Evolutionary conservation across 2,797 vertebrate genomes (phyloP).

Genomic region (Channallabes apus): DNA sequence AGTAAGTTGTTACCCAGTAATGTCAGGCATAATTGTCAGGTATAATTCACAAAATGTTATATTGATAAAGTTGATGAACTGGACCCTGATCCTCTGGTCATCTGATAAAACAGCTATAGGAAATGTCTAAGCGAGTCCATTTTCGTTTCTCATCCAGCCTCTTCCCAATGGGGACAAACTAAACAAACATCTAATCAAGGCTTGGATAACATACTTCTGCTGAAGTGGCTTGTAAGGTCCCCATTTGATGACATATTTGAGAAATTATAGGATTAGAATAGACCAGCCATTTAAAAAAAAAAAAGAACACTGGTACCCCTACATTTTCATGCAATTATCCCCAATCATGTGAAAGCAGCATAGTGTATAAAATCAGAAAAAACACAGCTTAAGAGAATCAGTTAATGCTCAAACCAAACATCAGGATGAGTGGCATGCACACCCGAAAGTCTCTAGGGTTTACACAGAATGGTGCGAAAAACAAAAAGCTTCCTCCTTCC

Average conservation of each 20-base stretch:
- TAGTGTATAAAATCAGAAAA: not conserved
- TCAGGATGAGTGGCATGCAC: not conserved
- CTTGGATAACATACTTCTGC: conserved; percentile 42
- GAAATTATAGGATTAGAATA: not conserved
- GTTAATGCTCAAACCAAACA: not conserved
- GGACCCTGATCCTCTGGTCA: conserved; percentile 65
- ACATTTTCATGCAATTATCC: not conserved
- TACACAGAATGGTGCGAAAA: not conserved
- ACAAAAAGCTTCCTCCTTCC: not conserved
- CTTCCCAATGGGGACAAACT: conserved; percentile 58
- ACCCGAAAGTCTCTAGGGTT: not conserved
- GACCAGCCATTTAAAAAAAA: not conserved
- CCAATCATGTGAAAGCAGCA: not conserved
- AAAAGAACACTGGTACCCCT: not conserved
- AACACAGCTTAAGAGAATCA: no score
- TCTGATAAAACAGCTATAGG: conserved; percentile 79
- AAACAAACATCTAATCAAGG: conserved; percentile 56
- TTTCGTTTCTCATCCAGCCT: conserved; percentile 66
- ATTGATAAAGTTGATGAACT: conserved; percentile 57
- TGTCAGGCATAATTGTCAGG: not conserved
- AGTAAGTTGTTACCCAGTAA: conserved; percentile 43
- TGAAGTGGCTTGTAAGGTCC: conserved; percentile 46
- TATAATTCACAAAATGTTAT: conserved; percentile 27
- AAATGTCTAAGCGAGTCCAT: conserved; percentile 75
- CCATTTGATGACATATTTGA: not conserved